Base-by-base conservation (phyloP, 2,888 invertebrate species). In the Lysandra bellargus region DNA sequence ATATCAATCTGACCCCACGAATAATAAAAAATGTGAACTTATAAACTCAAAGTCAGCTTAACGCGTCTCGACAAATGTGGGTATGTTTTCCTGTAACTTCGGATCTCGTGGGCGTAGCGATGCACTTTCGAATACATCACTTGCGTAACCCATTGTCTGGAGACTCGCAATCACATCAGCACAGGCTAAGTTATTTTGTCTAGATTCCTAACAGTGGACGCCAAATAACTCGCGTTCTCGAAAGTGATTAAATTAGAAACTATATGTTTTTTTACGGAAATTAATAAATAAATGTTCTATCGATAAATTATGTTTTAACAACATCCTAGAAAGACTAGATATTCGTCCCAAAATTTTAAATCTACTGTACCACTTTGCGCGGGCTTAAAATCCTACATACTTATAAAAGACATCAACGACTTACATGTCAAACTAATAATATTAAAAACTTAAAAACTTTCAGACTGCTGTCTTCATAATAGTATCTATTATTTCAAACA, bases 81-180 rank as follows among this genome's bases (percentile, higher is more conserved):
- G 49, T 49, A 57, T 17, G 57, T 64, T 64, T 30, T 30, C 30
- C 64, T 64, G 30, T 64, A 64, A 12, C 30, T 1, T 64, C 30
- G 64, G 3, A 23, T 30, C 30, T 64, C 30, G 64, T 64, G 30
- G 64, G 64, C 9, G 64, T 9, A 33, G 23, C 30, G 57, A 76
- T 76, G 60, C 60, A 79, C 79, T 79, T 79, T 79, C 79, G 61
- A 79, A 75, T 75, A 79, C 60, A 79, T 79, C 74, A 75, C 33
- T 76, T 76, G 33, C 76, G 76, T 33, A 57, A 76, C 53, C 30
- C 76, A 57, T 53, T 53, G 76, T 53, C 76, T 76, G 76, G 76
- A 30, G 69, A 33, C 69, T 69, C 69, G 33, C 33, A 37, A 37
- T 69, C 33, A 69, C 33, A 69, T 37, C 69, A 33, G 14, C 33